Base-by-base conservation (phyloP, 2,113 vertebrate species). In the Forbesichthys agassizii region DNA sequence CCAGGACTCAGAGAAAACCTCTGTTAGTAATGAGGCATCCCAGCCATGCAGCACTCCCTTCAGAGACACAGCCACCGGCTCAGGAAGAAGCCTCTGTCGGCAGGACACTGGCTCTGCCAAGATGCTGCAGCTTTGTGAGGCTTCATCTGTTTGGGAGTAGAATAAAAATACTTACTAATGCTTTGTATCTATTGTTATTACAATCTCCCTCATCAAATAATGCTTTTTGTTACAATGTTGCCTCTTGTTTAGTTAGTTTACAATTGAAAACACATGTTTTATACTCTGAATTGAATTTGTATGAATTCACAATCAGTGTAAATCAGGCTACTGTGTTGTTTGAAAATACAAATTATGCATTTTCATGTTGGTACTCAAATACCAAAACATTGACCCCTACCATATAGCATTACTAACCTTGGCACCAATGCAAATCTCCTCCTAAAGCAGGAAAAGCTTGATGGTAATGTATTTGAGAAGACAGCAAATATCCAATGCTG, bases 1-100 rank as follows among this genome's bases (percentile, higher is more conserved):
- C 96, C 97, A 99, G 59, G 85, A 93, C 64, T 97, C 93, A 0
- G 91, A 90, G 18, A 83, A 52, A 5, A 91, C 75, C 46, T 27
- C 69, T 0, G 73, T 73, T 42, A 93, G 77, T 3, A 71, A 79
- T 1, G 83, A 84, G 61, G 82, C 66, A 55, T 87, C 89, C 93
- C 94, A 95, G 1, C 61, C 81, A 0, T 9, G 72, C 69, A 95
- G 58, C 2, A 86, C 91, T 62, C 92, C 94, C 69, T 90, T 93
- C 33, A 98, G 69, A 7, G 85, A 79, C 73, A 99, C 94, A 16
- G 70, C 83, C 16, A 95, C 75, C 16, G 90, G 88, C 71, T 84
- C 82, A 4, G 67, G 78, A 48, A 94, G 89, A 0, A 67, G 73
- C 55, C 74, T 90, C 84, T 95, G 95, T 72, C 90, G 85, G 81